A percentile compares a stretch with the other conserved stretches of the same genome.
Evolutionary conservation across 2,888 invertebrate genomes (phyloP).

Genomic region (Drosophila kanekoi): DNA sequence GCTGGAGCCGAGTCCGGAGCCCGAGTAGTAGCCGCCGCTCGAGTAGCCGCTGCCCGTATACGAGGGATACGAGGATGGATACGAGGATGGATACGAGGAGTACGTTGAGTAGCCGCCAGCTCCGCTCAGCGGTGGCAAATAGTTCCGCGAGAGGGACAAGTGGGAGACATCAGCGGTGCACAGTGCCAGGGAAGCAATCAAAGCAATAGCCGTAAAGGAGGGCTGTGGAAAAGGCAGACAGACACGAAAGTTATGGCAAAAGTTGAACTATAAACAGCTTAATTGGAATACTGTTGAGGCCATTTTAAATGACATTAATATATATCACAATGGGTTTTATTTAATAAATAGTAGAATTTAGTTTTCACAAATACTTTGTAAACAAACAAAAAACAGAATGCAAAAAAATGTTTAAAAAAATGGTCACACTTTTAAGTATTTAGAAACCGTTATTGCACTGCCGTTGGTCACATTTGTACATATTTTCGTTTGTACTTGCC

Average conservation of each 20-base stretch:
- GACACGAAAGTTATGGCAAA: neutral
- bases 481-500: constrained; percentile 28
- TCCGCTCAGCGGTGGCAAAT: constrained; percentile 73
- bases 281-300: no score
- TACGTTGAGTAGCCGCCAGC: constrained; percentile 40
- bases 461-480: neutral
- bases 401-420: no score
- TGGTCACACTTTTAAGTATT: no score
- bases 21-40: constrained; percentile 37
- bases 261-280: no score
- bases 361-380: no score
- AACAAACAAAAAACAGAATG: no score
- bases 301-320: no score
- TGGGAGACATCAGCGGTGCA: constrained; percentile 78
- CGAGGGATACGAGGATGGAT: constrained; percentile 54
- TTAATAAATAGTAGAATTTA: no score
- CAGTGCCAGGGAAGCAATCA: constrained; percentile 62
- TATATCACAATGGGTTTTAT: no score
- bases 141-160: constrained; percentile 64
- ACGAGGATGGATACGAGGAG: constrained; percentile 45
- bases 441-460: no score
- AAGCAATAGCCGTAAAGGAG: constrained; percentile 44
- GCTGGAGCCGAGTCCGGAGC: constrained; percentile 26
- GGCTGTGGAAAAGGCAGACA: constrained; percentile 46
- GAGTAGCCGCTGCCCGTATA: constrained; percentile 45